Evolutionary conservation across 2,888 invertebrate species (phyloP).

Genomic region (Teleiodes luculella): DNA sequence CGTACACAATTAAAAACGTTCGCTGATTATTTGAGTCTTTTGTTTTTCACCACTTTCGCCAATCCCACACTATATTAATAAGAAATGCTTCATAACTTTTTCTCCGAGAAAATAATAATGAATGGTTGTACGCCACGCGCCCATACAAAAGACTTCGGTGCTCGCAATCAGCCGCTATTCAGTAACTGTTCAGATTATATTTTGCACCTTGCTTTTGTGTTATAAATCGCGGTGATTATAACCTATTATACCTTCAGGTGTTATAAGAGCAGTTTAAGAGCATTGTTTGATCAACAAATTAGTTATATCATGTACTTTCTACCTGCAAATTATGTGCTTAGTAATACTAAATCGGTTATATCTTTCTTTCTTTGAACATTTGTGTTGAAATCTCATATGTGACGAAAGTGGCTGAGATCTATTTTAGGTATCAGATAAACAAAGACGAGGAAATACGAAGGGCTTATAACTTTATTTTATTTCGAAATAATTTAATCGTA

Average conservation of each 20-base stretch:
- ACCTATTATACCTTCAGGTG: neutral
- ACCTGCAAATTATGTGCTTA: neutral
- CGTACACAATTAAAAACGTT: too few species aligned
- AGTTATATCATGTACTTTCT: slow-evolving; percentile 5
- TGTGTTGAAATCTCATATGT: too few species aligned
- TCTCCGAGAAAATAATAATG: neutral
- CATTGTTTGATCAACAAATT: neutral
- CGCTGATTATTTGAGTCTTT: too few species aligned
- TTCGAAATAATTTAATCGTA: too few species aligned
- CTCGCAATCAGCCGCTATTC: slow-evolving; percentile 18
- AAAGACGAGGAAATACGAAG: too few species aligned
- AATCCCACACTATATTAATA: too few species aligned
- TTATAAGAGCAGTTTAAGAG: neutral
- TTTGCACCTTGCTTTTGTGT: neutral
- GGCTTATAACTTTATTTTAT: too few species aligned
- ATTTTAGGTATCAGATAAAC: too few species aligned
- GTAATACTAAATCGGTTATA: neutral
- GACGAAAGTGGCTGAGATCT: too few species aligned
- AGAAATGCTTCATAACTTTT: neutral
- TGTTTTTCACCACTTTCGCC: too few species aligned
- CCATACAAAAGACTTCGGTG: slow-evolving; percentile 45
- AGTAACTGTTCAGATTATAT: neutral
- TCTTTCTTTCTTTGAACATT: neutral
- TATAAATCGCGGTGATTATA: neutral
- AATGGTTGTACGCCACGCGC: neutral